Evolutionary conservation across 92 coral and sea anemone genomes (phyloP).

Genomic region (Parazoanthus atlanticus): DNA sequence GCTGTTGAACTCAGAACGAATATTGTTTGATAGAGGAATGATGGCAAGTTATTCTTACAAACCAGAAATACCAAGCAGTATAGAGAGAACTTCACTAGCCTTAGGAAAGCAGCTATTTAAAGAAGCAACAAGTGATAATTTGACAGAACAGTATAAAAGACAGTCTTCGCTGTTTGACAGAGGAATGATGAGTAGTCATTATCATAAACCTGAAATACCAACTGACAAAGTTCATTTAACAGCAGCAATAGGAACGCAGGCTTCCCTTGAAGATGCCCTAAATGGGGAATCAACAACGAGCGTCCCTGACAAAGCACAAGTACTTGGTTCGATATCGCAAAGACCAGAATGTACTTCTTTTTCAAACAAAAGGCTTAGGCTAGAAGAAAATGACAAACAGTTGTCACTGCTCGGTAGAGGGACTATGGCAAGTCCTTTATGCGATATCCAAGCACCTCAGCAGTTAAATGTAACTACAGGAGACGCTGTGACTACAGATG

Average conservation of each 20-base stretch:
- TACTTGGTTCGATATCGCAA: not conserved
- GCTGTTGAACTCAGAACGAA: not conserved
- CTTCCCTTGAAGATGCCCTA: not conserved
- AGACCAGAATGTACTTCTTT: not conserved
- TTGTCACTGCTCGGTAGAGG: not conserved
- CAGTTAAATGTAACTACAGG: not conserved
- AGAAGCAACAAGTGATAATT: not conserved
- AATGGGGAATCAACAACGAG: not conserved
- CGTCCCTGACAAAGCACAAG: not conserved
- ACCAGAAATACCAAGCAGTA: conserved; percentile 1
- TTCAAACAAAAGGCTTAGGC: not conserved
- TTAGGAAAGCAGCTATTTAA: not conserved
- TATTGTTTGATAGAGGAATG: conserved; percentile 2
- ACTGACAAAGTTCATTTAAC: too few species aligned
- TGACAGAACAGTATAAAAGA: not conserved
- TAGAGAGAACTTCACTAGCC: not conserved
- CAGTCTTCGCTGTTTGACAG: not conserved
- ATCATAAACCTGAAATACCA: not conserved
- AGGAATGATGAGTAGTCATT: not conserved
- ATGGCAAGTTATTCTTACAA: conserved; percentile 14
- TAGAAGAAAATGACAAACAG: not conserved
- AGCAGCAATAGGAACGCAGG: not conserved
- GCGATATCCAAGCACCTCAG: not conserved
- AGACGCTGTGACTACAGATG: not conserved
- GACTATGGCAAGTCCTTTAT: not conserved